Conservation (phyloP, 2,797 vertebrate genomes). For the Botia kubotai region DNA sequence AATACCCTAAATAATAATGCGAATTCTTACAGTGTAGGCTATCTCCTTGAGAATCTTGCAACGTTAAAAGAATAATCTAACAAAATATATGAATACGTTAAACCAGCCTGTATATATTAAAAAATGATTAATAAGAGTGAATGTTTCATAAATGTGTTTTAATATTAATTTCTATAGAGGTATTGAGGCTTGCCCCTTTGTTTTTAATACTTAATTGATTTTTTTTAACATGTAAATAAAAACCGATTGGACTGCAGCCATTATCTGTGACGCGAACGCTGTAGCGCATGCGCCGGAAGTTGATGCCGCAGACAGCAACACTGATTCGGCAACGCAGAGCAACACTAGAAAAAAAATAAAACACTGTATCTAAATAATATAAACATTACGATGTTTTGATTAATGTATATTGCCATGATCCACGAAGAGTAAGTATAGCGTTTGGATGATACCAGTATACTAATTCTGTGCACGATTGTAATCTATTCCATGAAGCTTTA, state of each 20-base stretch:
- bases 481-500: conserved; percentile 59
- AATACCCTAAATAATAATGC: too few species aligned
- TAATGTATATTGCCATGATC: conserved; percentile 74
- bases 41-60: too few species aligned
- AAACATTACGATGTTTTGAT: conserved; percentile 79
- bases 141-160: not conserved
- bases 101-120: too few species aligned
- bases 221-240: conserved; percentile 2
- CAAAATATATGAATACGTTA: not conserved
- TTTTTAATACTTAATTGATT: accelerated
- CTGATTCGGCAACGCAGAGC: conserved; percentile 82
- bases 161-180: not conserved
- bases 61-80: too few species aligned
- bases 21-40: too few species aligned
- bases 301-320: conserved; percentile 85
- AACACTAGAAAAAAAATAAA: conserved; percentile 65
- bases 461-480: conserved; percentile 49
- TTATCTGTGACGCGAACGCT: conserved; percentile 55
- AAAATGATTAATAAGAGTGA: not conserved
- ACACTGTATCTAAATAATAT: conserved; percentile 67
- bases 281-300: conserved; percentile 81
- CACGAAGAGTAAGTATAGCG: conserved; percentile 80
- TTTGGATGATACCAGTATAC: conserved; percentile 40
- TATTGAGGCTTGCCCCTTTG: not conserved
- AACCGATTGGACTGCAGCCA: conserved; percentile 50